Evolutionary conservation across 2,888 invertebrate genomes (phyloP).

Genomic region (Hydrotaea diabolus): DNA sequence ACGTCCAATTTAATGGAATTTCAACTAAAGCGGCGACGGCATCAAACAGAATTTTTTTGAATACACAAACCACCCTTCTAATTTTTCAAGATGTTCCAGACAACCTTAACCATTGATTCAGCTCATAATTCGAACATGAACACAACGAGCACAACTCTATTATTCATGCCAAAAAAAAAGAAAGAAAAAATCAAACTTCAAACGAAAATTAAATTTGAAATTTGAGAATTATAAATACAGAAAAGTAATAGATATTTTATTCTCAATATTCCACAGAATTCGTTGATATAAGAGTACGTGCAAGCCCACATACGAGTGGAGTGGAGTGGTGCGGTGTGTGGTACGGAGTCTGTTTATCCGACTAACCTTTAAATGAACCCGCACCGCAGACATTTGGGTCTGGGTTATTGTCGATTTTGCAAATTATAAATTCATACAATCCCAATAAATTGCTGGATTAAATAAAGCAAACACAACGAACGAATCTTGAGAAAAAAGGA

Average conservation of each 20-base stretch:
- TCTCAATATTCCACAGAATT: background rate
- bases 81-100: background rate
- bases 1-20: background rate
- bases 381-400: constrained; percentile 9
- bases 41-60: no score
- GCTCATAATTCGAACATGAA: constrained; percentile 14
- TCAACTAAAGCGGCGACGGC: background rate
- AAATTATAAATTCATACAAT: constrained; percentile 62
- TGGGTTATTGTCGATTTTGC: background rate
- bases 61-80: no score
- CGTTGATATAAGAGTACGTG: background rate
- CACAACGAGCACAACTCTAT: constrained; percentile 26
- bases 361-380: constrained; percentile 47
- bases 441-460: constrained; percentile 65
- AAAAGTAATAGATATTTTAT: constrained; percentile 52
- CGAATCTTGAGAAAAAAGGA: background rate
- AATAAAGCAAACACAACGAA: constrained; percentile 9
- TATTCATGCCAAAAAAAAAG: background rate
- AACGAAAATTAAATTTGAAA: constrained; percentile 39
- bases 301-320: no score
- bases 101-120: background rate
- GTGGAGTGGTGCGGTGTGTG: no score
- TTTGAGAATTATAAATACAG: constrained; percentile 34
- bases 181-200: background rate
- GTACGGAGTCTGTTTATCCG: constrained; percentile 37